Percentiles rank a stretch among this genome's conserved stretches.
phyloP scores from a whole-genome alignment of 2,797 vertebrate genomes.

The Scolopax bukidnonensis region DNA sequence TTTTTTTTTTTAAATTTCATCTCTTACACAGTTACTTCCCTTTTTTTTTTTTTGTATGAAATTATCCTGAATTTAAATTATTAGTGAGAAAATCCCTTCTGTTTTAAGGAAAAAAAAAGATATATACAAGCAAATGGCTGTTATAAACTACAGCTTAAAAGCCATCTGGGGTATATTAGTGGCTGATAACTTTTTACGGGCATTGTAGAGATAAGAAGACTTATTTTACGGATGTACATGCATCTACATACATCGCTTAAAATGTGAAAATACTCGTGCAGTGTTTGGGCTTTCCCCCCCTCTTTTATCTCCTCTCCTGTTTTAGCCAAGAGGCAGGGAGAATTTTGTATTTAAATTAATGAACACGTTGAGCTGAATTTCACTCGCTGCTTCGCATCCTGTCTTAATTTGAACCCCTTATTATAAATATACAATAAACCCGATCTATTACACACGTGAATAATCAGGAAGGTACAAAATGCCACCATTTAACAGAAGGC shows the following conservation, averaged over 20 bases:
- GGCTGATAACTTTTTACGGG: neutral
- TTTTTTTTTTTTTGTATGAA: neutral
- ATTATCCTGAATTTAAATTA: neutral
- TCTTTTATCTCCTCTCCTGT: neutral
- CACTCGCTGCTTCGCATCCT: neutral
- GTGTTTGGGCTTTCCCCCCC: rapidly evolving
- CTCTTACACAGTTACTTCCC: neutral
- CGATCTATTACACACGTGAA: neutral
- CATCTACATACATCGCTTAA: neutral
- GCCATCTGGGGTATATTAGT: neutral
- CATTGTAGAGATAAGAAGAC: neutral
- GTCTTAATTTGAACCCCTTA: neutral
- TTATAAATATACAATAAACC: neutral
- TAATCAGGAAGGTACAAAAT: neutral
- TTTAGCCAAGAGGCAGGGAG: neutral
- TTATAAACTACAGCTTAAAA: neutral
- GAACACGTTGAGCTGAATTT: neutral
- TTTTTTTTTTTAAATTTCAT: too few relatives aligned
- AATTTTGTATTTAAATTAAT: slow-evolving; percentile 2
- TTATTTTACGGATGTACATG: neutral
- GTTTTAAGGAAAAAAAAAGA: neutral
- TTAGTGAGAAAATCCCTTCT: neutral
- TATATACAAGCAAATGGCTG: neutral
- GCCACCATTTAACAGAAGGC: neutral
- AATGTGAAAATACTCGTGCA: neutral